A percentile compares a stretch with the other conserved stretches of the same genome.
Evolutionary conservation across 2,797 vertebrate genomes (phyloP).

Genomic region (Strix occidentalis): DNA sequence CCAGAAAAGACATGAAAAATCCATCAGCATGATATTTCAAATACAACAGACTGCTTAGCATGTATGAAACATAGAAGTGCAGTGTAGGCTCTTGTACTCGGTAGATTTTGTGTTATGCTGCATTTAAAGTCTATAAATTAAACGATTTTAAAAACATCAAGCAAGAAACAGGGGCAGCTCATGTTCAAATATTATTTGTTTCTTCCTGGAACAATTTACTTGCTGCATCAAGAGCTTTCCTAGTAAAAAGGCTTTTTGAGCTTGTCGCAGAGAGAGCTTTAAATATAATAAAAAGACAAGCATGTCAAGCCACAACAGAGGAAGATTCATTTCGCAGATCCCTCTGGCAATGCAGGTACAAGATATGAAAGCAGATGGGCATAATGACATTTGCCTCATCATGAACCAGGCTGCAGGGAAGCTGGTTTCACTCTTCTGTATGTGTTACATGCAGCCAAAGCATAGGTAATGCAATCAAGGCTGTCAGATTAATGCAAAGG

Average conservation of each 20-base stretch:
- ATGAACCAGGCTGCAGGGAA: conserved; percentile 70
- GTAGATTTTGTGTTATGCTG: not conserved
- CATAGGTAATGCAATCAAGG: conserved; percentile 73
- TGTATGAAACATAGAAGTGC: not conserved
- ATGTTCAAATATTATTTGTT: conserved; percentile 2
- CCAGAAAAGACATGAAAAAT: not conserved
- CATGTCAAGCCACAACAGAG: conserved; percentile 29
- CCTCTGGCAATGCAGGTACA: conserved; percentile 74
- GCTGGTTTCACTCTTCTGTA: conserved; percentile 63
- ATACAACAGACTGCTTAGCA: not conserved
- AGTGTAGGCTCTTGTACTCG: not conserved
- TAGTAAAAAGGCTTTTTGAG: not conserved
- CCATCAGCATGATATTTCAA: not conserved
- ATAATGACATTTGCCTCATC: conserved; percentile 77
- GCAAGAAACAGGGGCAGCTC: not conserved
- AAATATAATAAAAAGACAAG: conserved; percentile 66
- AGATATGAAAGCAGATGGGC: conserved; percentile 72
- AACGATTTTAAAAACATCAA: not conserved
- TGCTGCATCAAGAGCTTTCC: not conserved
- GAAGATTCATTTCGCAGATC: conserved; percentile 67
- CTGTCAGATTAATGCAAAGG: conserved; percentile 78
- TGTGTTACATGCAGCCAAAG: conserved; percentile 60
- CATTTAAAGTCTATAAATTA: not conserved
- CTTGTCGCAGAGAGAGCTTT: conserved; percentile 2
- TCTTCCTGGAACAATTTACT: conserved; percentile 9